Percentiles rank a stretch among this genome's conserved stretches.
Conservation (phyloP, 1,140 invertebrate genomes). For the Drosophila arizonae region DNA sequence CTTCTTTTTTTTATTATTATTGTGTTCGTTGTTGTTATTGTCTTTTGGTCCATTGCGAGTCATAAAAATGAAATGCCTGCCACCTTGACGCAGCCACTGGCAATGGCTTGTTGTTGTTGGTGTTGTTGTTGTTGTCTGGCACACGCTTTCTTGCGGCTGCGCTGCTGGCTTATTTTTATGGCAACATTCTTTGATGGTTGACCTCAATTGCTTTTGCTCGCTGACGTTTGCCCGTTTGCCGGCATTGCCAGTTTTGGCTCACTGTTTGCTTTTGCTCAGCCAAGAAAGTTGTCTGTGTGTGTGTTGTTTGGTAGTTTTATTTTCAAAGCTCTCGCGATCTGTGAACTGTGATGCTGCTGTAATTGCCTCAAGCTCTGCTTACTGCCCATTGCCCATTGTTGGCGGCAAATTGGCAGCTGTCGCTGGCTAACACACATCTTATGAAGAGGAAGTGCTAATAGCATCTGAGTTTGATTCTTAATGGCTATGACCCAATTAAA, state of each 20-base stretch:
- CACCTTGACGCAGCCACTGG: slow-evolving; percentile 35
- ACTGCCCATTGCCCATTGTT: slow-evolving; percentile 28
- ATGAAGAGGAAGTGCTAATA: slow-evolving; percentile 75
- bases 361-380: slow-evolving; percentile 44
- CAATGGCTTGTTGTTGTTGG: background rate
- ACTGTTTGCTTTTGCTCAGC: slow-evolving; percentile 30
- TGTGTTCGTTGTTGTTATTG: slow-evolving; percentile 38
- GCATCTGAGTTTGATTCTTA: slow-evolving; percentile 77
- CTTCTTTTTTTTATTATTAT: slow-evolving; percentile 50
- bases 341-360: slow-evolving; percentile 17
- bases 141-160: slow-evolving; percentile 64
- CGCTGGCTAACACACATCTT: slow-evolving; percentile 14
- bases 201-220: slow-evolving; percentile 78
- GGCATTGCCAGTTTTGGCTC: slow-evolving; percentile 40
- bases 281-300: slow-evolving; percentile 60
- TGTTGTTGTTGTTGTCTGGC: slow-evolving; percentile 47
- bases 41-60: slow-evolving; percentile 52
- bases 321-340: slow-evolving; percentile 38
- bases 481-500: slow-evolving; percentile 76
- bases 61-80: slow-evolving; percentile 75
- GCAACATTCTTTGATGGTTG: slow-evolving; percentile 81
- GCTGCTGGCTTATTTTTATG: slow-evolving; percentile 75
- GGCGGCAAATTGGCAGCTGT: slow-evolving; percentile 76
- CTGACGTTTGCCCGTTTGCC: slow-evolving; percentile 67
- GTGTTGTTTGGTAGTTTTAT: slow-evolving; percentile 44